phyloP scores from a whole-genome alignment of 2,797 vertebrate genomes.

The Channallabes apus region DNA sequence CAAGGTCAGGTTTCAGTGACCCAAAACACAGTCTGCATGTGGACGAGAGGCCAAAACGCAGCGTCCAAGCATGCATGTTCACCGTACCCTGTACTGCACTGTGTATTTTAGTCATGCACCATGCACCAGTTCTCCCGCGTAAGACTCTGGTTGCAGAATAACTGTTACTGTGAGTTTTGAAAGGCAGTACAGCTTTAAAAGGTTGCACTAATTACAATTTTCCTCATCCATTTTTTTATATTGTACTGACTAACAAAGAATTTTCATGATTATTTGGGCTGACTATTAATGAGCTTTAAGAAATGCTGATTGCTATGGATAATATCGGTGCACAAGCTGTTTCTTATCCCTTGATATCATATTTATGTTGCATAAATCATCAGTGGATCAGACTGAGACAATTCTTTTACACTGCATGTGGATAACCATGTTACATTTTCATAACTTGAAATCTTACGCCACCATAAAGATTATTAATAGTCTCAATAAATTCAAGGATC shows the following conservation, averaged over 20 bases:
- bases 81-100: not conserved
- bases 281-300: not conserved
- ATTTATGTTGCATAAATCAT: not conserved
- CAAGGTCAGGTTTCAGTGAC: no score
- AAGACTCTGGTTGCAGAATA: not conserved
- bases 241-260: not conserved
- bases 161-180: not conserved
- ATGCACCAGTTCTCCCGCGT: not conserved
- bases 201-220: not conserved
- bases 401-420: not conserved
- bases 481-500: not conserved
- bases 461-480: not conserved
- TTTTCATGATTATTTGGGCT: not conserved
- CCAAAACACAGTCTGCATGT: no score
- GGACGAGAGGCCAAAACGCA: no score
- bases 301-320: not conserved
- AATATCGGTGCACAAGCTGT: no score
- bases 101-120: not conserved
- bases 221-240: not conserved
- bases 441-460: not conserved
- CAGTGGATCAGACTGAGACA: not conserved
- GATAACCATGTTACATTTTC: not conserved
- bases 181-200: not conserved
- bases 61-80: not conserved
- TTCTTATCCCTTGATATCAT: not conserved